Evolutionary conservation across 2,888 invertebrate genomes (phyloP), one percentile per base, ranked within the genome.

Genomic region (Cryptosula pallasiana): DNA sequence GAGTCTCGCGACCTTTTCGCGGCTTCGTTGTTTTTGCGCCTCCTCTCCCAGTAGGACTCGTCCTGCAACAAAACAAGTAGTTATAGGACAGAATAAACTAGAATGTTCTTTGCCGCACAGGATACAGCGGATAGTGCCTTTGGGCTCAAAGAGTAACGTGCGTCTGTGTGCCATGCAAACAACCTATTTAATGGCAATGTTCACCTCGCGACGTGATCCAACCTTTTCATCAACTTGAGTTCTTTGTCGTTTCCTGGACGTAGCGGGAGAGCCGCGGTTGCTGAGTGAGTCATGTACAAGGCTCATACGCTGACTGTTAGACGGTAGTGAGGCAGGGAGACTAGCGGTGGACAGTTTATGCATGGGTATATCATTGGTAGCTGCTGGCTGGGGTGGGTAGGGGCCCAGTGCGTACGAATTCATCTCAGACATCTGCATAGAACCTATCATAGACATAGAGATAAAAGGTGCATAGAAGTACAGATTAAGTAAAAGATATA

Each of bases 1-100:
- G 94, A 90, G 80, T 97, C 96, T 1, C 97, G 88, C 0, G 95
- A 95, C 77, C 94, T 89, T 84, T 97, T 97, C 0, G 97, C 97
- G 0, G 97, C 96, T 75, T 91, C 92, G 83, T 97, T 97, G 84
- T 97, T 97, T 81, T 94, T 93, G 76, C 92, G 89, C 13, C 96
- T 87, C 73, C 94, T 89, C 78, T 93, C 94, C 87, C 91, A 91
- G 82, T 97, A 97, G 0, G 91, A 90, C 1, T 91, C 91, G 81
- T 95, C 94, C 78, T 92, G 34, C 27, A 63, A 45, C 45, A 45
- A 20, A n/a, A 45, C 45, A 45, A 45, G 45, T n/a, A n/a, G n/a
- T n/a, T n/a, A n/a, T n/a, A n/a, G n/a, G n/a, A n/a, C n/a, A n/a
- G n/a, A n/a, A n/a, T n/a, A n/a, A n/a, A n/a, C n/a, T n/a, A n/a